These are phyloP conservation scores for Galaxias olidus DNA, from an alignment of 2,797 vertebrate species.

Conservation along the genomic window DNA sequence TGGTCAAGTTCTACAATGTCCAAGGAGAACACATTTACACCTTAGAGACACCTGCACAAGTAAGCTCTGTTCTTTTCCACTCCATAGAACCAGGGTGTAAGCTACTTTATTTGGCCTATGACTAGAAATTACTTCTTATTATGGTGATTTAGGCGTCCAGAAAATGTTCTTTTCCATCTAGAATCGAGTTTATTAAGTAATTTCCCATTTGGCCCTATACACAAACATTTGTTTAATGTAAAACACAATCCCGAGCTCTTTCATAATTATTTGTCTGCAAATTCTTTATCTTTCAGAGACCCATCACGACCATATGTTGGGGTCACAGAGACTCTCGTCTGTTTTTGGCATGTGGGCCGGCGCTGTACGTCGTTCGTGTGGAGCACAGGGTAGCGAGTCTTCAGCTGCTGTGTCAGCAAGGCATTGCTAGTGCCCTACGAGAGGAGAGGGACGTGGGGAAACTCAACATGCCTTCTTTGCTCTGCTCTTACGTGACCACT, in stretches of 20 bases:
- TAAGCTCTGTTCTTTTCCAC: conserved; percentile 43
- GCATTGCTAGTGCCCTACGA: conserved; percentile 88
- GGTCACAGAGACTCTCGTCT: conserved; percentile 97
- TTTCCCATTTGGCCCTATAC: no score
- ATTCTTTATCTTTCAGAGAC: conserved; percentile 79
- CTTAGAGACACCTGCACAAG: conserved; percentile 95
- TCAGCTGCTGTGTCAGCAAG: conserved; percentile 95
- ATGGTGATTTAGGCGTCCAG: no score
- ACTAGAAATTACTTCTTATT: no score
- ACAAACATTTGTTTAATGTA: no score
- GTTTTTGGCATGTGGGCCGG: conserved; percentile 93
- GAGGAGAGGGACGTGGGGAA: conserved; percentile 97
- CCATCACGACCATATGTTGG: conserved; percentile 98
- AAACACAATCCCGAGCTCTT: no score
- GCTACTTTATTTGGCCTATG: no score
- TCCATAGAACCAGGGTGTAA: no score
- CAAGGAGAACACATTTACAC: conserved; percentile 98
- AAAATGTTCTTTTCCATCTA: no score
- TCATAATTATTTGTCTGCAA: no score
- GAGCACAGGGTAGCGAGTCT: conserved; percentile 95
- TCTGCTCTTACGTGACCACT: conserved; percentile 95
- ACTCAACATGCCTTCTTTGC: conserved; percentile 92
- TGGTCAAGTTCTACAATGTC: conserved; percentile 97
- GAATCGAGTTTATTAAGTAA: no score
- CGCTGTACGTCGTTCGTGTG: conserved; percentile 92